Percentiles rank a stretch among this genome's conserved stretches.
These are phyloP conservation scores for Scaptomyza flava DNA, from an alignment of 2,888 invertebrate genomes.

Conservation along the genomic window DNA sequence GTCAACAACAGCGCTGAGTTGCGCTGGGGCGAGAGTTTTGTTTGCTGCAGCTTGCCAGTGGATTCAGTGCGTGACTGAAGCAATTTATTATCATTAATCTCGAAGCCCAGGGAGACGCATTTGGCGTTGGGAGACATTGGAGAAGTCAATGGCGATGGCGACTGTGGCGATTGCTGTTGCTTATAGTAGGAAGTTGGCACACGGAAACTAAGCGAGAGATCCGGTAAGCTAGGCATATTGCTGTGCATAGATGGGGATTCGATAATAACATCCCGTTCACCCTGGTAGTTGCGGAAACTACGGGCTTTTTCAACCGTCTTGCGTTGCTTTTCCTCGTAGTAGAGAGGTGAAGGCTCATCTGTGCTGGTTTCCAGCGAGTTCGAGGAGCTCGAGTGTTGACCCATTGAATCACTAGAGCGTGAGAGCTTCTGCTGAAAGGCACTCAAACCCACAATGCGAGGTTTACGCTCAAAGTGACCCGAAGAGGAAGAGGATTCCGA, in stretches of 20 bases:
- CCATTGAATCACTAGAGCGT: constrained; percentile 83
- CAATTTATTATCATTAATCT: constrained; percentile 83
- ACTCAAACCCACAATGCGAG: constrained; percentile 85
- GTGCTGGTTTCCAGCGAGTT: constrained; percentile 77
- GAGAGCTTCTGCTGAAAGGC: constrained; percentile 86
- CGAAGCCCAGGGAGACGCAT: constrained; percentile 79
- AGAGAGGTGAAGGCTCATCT: constrained; percentile 76
- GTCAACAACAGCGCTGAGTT: constrained; percentile 55
- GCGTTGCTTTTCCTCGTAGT: constrained; percentile 82
- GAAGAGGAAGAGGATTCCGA: constrained; percentile 38
- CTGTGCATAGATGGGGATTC: constrained; percentile 56
- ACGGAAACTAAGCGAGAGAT: constrained; percentile 78
- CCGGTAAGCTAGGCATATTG: constrained; percentile 83
- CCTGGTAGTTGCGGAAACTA: constrained; percentile 88
- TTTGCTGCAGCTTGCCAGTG: constrained; percentile 46
- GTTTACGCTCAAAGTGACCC: constrained; percentile 82
- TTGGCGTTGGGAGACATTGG: constrained; percentile 60
- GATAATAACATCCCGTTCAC: constrained; percentile 67
- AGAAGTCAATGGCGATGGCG: constrained; percentile 40
- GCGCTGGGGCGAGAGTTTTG: constrained; percentile 54
- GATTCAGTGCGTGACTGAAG: constrained; percentile 67
- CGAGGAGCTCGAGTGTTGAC: constrained; percentile 69
- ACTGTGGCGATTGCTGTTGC: constrained; percentile 25
- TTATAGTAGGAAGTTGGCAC: constrained; percentile 68
- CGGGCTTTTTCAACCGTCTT: constrained; percentile 89